A percentile compares a stretch with the other conserved stretches of the same genome.
phyloP scores from a whole-genome alignment of 2,888 invertebrate genomes.

The Xestia xanthographa region DNA sequence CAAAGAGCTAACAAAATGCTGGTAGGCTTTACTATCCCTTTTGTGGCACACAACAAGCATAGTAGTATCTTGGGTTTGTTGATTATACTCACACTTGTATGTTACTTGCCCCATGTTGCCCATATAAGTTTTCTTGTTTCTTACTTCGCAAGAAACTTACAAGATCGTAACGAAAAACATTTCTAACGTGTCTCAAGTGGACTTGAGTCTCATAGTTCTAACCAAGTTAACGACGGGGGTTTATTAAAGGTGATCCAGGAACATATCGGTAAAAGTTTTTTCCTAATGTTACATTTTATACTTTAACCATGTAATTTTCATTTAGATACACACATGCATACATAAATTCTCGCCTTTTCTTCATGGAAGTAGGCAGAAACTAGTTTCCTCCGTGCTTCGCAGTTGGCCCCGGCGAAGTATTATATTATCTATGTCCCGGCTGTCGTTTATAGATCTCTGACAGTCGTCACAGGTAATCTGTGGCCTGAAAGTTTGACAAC shows the following conservation, averaged over 20 bases:
- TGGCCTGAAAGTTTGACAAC: too few relatives aligned
- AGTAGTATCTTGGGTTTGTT: neutral
- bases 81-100: neutral
- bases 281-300: neutral
- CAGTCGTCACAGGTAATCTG: too few relatives aligned
- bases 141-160: conserved; percentile 10
- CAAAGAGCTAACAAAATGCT: too few relatives aligned
- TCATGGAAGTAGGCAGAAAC: neutral
- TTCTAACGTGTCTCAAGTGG: conserved; percentile 31
- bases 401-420: too few relatives aligned
- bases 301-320: neutral
- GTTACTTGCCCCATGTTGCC: conserved; percentile 13
- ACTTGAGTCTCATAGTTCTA: conserved; percentile 27
- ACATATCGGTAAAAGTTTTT: neutral
- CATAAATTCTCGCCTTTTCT: neutral
- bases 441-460: too few relatives aligned
- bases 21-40: neutral
- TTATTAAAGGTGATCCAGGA: neutral
- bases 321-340: neutral
- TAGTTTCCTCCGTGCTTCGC: too few relatives aligned
- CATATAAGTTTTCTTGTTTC: conserved; percentile 31
- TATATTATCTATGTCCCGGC: too few relatives aligned
- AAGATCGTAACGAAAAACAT: conserved; percentile 22
- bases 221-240: conserved; percentile 3
- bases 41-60: neutral